Evolutionary conservation across 2,888 invertebrate species (phyloP), one percentile per base, ranked within the genome.

Genomic region (Furcula furcula): DNA sequence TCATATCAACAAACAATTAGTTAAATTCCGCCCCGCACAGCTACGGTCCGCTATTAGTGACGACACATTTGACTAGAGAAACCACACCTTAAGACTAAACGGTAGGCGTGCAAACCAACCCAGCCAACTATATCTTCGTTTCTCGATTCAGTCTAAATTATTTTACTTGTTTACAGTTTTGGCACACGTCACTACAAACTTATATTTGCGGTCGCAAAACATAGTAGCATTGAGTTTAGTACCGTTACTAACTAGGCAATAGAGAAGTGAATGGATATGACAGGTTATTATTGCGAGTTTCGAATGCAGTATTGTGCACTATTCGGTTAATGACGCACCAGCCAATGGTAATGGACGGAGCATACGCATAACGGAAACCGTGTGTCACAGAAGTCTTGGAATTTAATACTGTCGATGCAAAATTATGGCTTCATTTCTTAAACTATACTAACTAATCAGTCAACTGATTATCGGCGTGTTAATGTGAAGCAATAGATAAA

Each of bases 91-190:
- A 50, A 50, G 42, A 54, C 42, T 54, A 54, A 53, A 58, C 39
- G 40, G 43, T 40, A 57, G 53, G 49, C 48, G 51, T 49, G 41
- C 47, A 41, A 51, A 47, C 42, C 57, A 64, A 65, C 61, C 63
- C 59, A 55, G 53, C 65, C 41, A 73, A 73, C 70, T 76, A 76
- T n/a, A 76, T 76, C 76, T 77, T 75, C 76, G 74, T 73, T 75
- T 65, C 65, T 50, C 65, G 61, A 72, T 72, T 66, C 66, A 70
- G 71, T 73, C 58, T 79, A 78, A 77, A 78, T 73, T n/a, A n/a
- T n/a, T 75, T 64, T 61, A 59, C 48, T 52, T 65, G 66, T 81
- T 78, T 72, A 78, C 60, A 56, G 72, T 72, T 75, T 67, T 76
- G 76, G 74, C 73, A 70, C 66, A 62, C 54, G 45, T 61, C 42